These are phyloP conservation scores for Agrochola lychnidis DNA, from an alignment of 2,888 invertebrate genomes.

Conservation along the genomic window DNA sequence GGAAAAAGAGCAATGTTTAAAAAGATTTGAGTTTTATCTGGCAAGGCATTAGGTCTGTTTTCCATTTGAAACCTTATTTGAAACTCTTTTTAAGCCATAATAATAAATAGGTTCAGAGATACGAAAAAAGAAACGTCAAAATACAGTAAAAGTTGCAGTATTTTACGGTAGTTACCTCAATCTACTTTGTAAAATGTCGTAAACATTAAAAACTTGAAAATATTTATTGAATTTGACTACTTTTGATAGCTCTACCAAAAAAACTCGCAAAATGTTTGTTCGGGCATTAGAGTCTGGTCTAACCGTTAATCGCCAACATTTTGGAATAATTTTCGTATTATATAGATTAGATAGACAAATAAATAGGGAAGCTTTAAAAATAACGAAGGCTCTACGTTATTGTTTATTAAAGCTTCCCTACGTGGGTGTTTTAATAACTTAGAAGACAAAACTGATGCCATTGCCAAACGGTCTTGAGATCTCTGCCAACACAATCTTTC, in stretches of 20 bases:
- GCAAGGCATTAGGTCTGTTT: too few relatives aligned
- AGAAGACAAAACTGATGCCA: not conserved
- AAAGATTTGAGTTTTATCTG: too few relatives aligned
- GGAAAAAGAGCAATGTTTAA: too few relatives aligned
- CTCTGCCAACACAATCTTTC: slow-evolving; percentile 14
- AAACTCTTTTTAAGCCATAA: too few relatives aligned
- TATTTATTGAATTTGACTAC: not conserved
- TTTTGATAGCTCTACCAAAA: not conserved
- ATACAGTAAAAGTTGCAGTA: too few relatives aligned
- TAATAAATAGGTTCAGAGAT: too few relatives aligned
- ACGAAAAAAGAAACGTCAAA: too few relatives aligned
- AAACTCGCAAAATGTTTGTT: not conserved
- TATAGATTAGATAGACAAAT: not conserved
- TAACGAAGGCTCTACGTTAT: not conserved
- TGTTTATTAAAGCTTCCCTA: not conserved
- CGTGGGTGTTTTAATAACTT: slow-evolving; percentile 8
- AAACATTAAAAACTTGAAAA: not conserved
- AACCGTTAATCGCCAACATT: not conserved
- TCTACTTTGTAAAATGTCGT: not conserved
- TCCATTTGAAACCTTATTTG: too few relatives aligned
- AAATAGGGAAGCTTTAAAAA: not conserved
- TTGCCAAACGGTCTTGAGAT: slow-evolving; percentile 15
- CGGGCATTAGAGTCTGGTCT: not conserved
- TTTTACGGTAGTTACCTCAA: not conserved
- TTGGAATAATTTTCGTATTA: not conserved